Evolutionary conservation across 2,888 invertebrate species (phyloP), one percentile per base, ranked within the genome.

Genomic region (Andrena minutula): DNA sequence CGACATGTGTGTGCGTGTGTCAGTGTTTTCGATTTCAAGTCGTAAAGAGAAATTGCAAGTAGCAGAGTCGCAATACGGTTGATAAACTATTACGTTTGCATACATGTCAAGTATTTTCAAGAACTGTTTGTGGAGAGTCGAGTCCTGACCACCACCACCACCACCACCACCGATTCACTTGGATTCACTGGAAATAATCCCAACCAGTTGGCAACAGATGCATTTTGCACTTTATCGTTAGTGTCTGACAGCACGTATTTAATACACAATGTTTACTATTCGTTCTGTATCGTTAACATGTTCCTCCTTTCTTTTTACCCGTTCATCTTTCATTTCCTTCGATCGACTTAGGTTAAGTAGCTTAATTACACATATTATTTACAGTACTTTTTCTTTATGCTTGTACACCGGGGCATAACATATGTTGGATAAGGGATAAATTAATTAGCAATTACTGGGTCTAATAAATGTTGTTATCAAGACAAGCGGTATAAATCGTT

Each of bases 221-320:
- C 53, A 68, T 82, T 68, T 78, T 71, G n/a, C 47, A 69, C 60
- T 56, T 71, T 60, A 75, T 78, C 49, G 83, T 83, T 83, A 83
- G 82, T 82, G 58, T 72, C 7, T 35, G 35, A 35, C 61, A 49
- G 32, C 23, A 68, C 2, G 58, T 16, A 49, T 30, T 53, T 47
- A 47, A 10, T 10, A 12, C 51, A 16, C 20, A 20, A 28, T 41
- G 60, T 61, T 65, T 70, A 68, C 16, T 66, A 8, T 4, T 64
- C n/a, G 32, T 53, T 63, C 8, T 8, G 41, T 53, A 60, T 65
- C 58, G 26, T 49, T 7, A 16, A 58, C 30, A 66, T n/a, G 10
- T 16, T 26, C 23, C 4, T 35, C 1, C 26, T 51, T 5, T 47
- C 56, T n/a, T 51, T 16, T 5, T 26, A 56, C 53, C 12, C 20